Conservation (phyloP, 2,888 invertebrate genomes). For the Vanessa cardui region DNA sequence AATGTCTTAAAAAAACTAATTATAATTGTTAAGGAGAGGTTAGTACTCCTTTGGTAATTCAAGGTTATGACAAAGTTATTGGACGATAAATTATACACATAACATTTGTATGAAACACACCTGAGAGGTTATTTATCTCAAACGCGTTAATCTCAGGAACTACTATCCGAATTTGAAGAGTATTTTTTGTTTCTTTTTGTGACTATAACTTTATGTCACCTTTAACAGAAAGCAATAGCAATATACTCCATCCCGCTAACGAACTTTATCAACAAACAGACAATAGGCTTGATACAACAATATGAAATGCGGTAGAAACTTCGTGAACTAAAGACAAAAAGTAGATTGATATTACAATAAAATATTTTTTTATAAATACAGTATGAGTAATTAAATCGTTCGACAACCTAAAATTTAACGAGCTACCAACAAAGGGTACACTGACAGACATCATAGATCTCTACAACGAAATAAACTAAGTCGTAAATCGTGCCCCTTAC, state of each 20-base stretch:
- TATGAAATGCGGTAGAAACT: too few relatives aligned
- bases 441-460: conserved; percentile 63
- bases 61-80: conserved; percentile 22
- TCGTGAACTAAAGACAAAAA: background rate
- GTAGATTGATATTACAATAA: background rate
- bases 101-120: too few relatives aligned
- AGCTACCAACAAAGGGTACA: conserved; percentile 60
- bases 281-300: too few relatives aligned
- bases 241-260: too few relatives aligned
- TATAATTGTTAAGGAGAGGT: background rate
- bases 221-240: too few relatives aligned
- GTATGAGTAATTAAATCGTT: conserved; percentile 47
- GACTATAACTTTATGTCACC: too few relatives aligned
- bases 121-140: background rate
- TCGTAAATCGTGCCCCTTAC: conserved; percentile 72
- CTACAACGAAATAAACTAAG: conserved; percentile 68
- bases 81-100: too few relatives aligned
- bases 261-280: too few relatives aligned
- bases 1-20: background rate
- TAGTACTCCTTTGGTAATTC: background rate
- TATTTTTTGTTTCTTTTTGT: too few relatives aligned
- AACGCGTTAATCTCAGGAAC: too few relatives aligned
- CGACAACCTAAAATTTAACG: conserved; percentile 54
- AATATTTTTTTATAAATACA: conserved; percentile 35
- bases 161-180: too few relatives aligned